Evolutionary conservation across 2,113 vertebrate genomes (phyloP), one percentile per base, ranked within the genome.

Genomic region (Amphilophus citrinellus): DNA sequence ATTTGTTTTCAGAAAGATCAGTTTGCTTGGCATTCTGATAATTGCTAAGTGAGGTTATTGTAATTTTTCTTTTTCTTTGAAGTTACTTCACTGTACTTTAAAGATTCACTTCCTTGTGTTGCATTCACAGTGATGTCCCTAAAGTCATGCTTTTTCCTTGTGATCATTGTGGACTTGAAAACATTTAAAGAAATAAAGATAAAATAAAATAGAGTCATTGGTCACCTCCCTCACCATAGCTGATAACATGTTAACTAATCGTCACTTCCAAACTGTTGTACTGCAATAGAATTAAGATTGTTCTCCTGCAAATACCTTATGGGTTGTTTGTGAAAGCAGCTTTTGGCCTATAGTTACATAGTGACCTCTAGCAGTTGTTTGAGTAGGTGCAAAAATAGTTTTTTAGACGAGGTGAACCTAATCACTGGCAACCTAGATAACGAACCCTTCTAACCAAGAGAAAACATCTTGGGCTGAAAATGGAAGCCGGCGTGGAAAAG

Each of bases 21-120:
- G 37, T 57, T 78, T 8, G 9, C 58, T 75, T 47, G 20, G 76
- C 71, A 56, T 30, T 76, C 81, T 50, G 58, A 63, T 80, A 32
- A 87, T 80, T 50, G 42, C 9, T 66, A 20, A 86, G 56, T 78
- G 18, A 37, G 18, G 61, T 84, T 79, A 42, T 75, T 58, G 1
- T 56, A 60, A 47, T 27, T 27, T 27, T 27, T 27, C 27, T 68
- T 57, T n/a, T 65, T 75, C 18, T 32, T 78, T 84, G 37, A 66
- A 37, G 56, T 44, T 2, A 30, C 44, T 1, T 30, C 35, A 47
- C 15, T 15, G n/a, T 22, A 30, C 37, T 50, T 61, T 27, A 65
- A 76, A 66, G 57, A 59, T 6, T 10, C 24, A 47, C 7, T 17
- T 53, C 18, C 35, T 57, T 30, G 32, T 44, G 20, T 63, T 62